Percentiles rank a stretch among this genome's conserved stretches.
These are phyloP conservation scores for Limonius californicus DNA, from an alignment of 1,140 invertebrate genomes.

Conservation along the genomic window DNA sequence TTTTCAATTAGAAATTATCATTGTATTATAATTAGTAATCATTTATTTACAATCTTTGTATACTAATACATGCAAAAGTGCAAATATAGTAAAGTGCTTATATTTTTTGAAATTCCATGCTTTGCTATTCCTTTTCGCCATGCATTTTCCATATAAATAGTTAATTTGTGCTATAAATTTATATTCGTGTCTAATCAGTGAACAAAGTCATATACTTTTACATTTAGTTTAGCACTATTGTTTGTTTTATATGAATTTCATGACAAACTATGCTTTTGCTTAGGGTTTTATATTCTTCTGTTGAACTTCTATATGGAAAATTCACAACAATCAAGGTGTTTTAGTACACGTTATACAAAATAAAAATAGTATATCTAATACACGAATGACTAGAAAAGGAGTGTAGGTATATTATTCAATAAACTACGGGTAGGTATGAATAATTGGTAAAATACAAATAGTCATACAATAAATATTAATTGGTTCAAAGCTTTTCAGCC, in stretches of 20 bases:
- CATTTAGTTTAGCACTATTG: not conserved
- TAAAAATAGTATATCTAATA: not conserved
- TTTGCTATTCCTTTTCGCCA: not conserved
- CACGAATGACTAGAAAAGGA: constrained; percentile 3
- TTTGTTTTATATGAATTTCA: not conserved
- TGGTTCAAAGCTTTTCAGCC: constrained; percentile 12
- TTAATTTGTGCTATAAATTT: too few relatives aligned
- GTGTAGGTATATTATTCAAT: not conserved
- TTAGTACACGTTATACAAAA: not conserved
- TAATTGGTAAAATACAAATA: constrained; percentile 5
- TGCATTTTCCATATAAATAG: not conserved
- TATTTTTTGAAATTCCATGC: not conserved
- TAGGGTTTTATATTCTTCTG: too few relatives aligned
- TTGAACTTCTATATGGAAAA: constrained; percentile 1
- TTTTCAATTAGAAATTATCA: not conserved
- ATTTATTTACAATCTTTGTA: constrained; percentile 1
- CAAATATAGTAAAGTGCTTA: not conserved
- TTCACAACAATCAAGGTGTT: not conserved
- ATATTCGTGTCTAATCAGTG: too few relatives aligned
- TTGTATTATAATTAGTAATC: not conserved
- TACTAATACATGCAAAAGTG: constrained; percentile 1
- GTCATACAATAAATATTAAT: constrained; percentile 7
- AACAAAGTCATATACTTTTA: not conserved
- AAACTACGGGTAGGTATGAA: not conserved
- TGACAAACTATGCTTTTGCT: too few relatives aligned